Conservation (phyloP, 2,888 invertebrate species). For the Diaperis boleti region DNA sequence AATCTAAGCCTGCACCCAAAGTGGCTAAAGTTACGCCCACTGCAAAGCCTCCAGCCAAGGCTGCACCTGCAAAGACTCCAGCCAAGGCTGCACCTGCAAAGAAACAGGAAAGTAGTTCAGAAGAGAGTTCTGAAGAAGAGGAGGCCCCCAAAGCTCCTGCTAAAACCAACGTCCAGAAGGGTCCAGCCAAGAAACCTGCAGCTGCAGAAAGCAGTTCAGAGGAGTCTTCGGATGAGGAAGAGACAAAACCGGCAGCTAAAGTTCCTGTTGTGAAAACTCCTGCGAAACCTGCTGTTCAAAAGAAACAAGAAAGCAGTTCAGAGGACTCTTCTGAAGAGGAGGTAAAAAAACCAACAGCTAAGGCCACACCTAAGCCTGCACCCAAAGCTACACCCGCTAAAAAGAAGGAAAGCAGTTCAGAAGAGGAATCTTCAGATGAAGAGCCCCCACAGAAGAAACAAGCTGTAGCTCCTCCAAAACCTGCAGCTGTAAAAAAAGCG, state of each 20-base stretch:
- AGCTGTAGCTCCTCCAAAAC: conserved; percentile 22
- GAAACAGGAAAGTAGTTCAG: conserved; percentile 62
- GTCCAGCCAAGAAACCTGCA: not conserved
- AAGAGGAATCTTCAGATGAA: conserved; percentile 55
- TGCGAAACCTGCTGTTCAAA: conserved; percentile 33
- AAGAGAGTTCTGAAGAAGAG: conserved; percentile 66
- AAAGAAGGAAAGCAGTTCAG: conserved; percentile 48
- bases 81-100: conserved; percentile 41
- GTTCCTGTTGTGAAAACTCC: conserved; percentile 23
- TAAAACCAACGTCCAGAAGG: conserved; percentile 39
- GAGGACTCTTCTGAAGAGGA: conserved; percentile 54
- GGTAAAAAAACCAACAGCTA: conserved; percentile 37
- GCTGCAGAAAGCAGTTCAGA: conserved; percentile 48
- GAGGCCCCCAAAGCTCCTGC: conserved; percentile 46
- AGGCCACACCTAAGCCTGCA: conserved; percentile 2
- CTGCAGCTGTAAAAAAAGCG: conserved; percentile 32
- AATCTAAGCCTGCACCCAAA: conserved; percentile 37
- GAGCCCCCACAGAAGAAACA: conserved; percentile 39
- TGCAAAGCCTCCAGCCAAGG: not conserved
- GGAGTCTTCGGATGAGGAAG: conserved; percentile 51
- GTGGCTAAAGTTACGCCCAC: conserved; percentile 34
- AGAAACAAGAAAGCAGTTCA: conserved; percentile 46
- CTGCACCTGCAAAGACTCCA: conserved; percentile 17
- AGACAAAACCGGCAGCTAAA: conserved; percentile 37
- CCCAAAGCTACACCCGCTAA: conserved; percentile 25